phyloP scores from a whole-genome alignment of 2,113 vertebrate genomes.

The Pteropus alecto region DNA sequence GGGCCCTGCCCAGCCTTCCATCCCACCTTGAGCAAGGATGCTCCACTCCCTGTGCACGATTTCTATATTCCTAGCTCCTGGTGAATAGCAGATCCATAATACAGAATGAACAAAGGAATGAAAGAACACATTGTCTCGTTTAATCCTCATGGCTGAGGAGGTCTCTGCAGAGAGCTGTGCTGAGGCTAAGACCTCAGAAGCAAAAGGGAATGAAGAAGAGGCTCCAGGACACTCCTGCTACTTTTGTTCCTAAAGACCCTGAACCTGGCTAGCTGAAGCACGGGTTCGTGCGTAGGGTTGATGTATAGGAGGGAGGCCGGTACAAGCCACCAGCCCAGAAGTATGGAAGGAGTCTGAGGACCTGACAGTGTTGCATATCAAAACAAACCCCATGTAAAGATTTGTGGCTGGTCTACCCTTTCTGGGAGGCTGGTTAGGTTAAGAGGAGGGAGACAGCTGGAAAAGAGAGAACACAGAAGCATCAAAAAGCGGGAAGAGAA shows the following conservation, averaged over 20 bases:
- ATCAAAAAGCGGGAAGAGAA: neutral
- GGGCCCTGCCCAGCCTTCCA: neutral
- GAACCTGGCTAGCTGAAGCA: neutral
- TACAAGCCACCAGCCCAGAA: neutral
- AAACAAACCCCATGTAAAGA: neutral
- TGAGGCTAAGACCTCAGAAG: neutral
- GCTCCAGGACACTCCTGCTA: neutral
- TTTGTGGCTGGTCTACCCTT: neutral
- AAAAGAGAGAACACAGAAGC: neutral
- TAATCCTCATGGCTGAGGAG: neutral
- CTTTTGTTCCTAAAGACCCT: neutral
- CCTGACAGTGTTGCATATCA: neutral
- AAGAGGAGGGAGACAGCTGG: neutral
- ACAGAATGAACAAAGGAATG: neutral
- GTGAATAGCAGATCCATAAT: neutral
- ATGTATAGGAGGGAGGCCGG: neutral
- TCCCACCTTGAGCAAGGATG: neutral
- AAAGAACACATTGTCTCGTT: too few relatives aligned
- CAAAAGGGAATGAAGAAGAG: neutral
- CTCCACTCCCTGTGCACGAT: fast-evolving
- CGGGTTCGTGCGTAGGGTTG: neutral
- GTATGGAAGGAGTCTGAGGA: neutral
- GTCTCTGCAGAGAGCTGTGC: neutral
- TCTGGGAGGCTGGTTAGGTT: neutral
- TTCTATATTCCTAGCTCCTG: neutral